These are phyloP conservation scores for Ispidina lecontei DNA, from an alignment of 2,797 vertebrate genomes.

Conservation along the genomic window DNA sequence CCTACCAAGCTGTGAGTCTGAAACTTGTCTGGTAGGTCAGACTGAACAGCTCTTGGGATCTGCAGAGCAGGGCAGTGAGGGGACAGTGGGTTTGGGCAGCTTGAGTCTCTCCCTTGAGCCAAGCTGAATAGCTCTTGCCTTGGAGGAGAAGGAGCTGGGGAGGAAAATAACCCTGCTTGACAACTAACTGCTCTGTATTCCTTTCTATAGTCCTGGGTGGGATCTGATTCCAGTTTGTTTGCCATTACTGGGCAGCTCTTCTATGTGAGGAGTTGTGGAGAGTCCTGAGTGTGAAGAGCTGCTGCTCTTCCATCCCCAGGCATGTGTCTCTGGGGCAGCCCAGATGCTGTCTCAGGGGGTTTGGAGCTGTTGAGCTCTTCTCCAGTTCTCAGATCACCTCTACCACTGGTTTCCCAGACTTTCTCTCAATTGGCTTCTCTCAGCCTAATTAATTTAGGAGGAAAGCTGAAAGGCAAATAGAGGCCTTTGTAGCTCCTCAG, in stretches of 20 bases:
- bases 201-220: not conserved
- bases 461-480: not conserved
- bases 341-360: accelerated
- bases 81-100: not conserved
- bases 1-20: not conserved
- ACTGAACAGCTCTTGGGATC: accelerated
- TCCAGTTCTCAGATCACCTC: accelerated
- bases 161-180: not conserved
- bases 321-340: accelerated
- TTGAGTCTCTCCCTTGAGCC: not conserved
- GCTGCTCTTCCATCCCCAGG: not conserved
- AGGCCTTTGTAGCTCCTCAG: not conserved
- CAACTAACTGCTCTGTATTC: not conserved
- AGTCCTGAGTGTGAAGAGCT: not conserved
- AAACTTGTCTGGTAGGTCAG: not conserved
- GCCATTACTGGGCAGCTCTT: not conserved
- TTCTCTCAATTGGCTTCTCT: not conserved
- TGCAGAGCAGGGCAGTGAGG: not conserved
- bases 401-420: not conserved
- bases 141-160: not conserved
- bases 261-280: not conserved
- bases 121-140: not conserved
- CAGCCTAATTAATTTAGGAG: not conserved
- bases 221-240: not conserved
- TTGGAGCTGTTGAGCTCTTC: not conserved